Base-by-base conservation (phyloP, 2,113 vertebrate species). In the Oxygymnocypris stewartii region DNA sequence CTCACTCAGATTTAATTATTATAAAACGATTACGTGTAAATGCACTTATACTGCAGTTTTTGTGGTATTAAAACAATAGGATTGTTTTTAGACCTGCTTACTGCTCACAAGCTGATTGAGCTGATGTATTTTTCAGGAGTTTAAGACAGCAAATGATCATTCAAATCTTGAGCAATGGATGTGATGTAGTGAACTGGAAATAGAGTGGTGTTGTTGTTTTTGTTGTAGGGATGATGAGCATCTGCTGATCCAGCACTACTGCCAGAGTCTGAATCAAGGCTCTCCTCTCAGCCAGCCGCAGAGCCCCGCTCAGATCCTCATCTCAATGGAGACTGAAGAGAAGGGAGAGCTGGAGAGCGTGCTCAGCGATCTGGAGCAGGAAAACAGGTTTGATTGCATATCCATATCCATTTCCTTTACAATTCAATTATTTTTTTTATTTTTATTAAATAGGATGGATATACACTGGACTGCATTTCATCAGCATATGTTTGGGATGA, bases 211-310 rank as follows among this genome's bases (percentile, higher is more conserved):
- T 89, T 86, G 86, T 71, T 75, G 31, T 78, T 31, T 31, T 73
- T 51, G 14, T 81, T 84, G 87, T 95, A 99, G 98, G 18, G 98
- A 99, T 94, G 98, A 99, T 92, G 98, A 99, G 90, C 98, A 99
- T 95, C 96, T 99, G 95, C 95, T 99, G 96, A 99, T 99, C 95
- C 98, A 99, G 95, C 98, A 99, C 95, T 99, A 99, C 97, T 99
- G 98, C 96, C 98, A 99, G 96, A 99, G 98, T 93, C 96, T 99
- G 95, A 99, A 97, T 96, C 97, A 99, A 94, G 97, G 98, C 93
- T 99, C 98, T 90, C 98, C 98, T 75, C 95, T 98, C 93, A 96
- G 95, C 91, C 95, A 96, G 89, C 96, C 96, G 31, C 95, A 95
- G 85, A 99, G 98, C 94, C 98, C 98, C 88, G 97, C 98, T 92